These are phyloP conservation scores for Thinocorus orbignyianus DNA, from an alignment of 2,113 vertebrate genomes.

Conservation along the genomic window DNA sequence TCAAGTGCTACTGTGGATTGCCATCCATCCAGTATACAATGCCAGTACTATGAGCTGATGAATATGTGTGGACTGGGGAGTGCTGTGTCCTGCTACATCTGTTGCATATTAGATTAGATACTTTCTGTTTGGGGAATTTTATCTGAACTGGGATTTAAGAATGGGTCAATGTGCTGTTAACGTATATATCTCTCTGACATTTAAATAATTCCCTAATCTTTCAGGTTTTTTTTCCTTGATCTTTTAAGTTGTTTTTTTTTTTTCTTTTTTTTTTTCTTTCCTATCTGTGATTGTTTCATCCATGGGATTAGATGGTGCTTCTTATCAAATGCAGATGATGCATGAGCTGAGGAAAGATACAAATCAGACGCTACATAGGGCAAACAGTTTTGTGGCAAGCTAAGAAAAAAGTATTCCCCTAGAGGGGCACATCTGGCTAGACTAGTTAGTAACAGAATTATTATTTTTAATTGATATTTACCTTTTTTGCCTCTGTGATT, in stretches of 20 bases:
- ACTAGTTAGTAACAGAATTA: not conserved
- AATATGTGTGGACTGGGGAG: not conserved
- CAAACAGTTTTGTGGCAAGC: not conserved
- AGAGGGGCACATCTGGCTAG: not conserved
- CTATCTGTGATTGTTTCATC: not conserved
- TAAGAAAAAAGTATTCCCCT: not conserved
- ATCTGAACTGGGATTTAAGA: not conserved
- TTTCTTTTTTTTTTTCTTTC: not conserved
- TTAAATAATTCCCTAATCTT: conserved; percentile 5
- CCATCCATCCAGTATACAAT: not conserved
- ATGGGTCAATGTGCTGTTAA: not conserved
- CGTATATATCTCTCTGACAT: not conserved
- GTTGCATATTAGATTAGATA: not conserved
- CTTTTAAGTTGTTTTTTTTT: not conserved
- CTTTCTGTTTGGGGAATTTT: not conserved
- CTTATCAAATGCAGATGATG: not conserved
- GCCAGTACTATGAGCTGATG: not conserved
- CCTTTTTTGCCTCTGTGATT: not conserved
- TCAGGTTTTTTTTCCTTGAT: not conserved
- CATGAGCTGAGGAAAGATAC: not conserved
- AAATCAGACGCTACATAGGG: not conserved
- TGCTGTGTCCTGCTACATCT: not conserved
- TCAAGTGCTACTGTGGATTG: not conserved
- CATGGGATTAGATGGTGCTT: not conserved
- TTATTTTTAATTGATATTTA: not conserved